Percentiles rank a stretch among this genome's conserved stretches.
Conservation (phyloP, 2,113 vertebrate genomes). For the Podarcis cretensis region DNA sequence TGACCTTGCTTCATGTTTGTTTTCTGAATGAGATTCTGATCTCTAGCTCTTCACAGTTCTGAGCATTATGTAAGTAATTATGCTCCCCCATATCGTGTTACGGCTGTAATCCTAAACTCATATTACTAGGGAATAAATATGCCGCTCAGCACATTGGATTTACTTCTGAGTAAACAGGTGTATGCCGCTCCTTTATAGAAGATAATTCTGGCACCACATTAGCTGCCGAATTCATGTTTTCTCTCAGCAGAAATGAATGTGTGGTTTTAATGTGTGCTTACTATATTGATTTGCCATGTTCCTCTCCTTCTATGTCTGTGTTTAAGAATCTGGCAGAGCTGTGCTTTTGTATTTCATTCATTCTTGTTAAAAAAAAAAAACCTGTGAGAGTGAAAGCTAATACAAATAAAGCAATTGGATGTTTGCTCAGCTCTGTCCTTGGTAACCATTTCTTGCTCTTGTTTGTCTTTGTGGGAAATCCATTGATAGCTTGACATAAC, state of each 20-base stretch:
- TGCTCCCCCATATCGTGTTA: no score
- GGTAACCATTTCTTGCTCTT: constrained; percentile 5
- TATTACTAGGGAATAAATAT: not conserved
- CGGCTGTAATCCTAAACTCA: no score
- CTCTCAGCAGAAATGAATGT: not conserved
- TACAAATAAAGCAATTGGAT: not conserved
- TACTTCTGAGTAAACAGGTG: no score
- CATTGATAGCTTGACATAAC: constrained; percentile 21
- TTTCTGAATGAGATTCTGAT: no score
- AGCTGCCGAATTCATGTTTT: not conserved
- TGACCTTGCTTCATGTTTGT: no score
- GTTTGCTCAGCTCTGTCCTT: constrained; percentile 31
- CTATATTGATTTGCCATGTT: not conserved
- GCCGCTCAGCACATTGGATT: no score
- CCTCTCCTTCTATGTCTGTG: not conserved
- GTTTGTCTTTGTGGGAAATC: constrained; percentile 26
- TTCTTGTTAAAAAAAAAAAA: not conserved
- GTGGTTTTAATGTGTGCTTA: not conserved
- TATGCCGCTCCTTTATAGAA: no score
- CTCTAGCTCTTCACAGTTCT: no score
- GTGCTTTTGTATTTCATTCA: not conserved
- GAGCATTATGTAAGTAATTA: no score
- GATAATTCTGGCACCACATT: not conserved
- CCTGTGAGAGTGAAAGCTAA: not conserved
- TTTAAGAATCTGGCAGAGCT: not conserved